These are phyloP conservation scores for Psix sp. DNA, from an alignment of 1,140 invertebrate genomes.

Conservation along the genomic window DNA sequence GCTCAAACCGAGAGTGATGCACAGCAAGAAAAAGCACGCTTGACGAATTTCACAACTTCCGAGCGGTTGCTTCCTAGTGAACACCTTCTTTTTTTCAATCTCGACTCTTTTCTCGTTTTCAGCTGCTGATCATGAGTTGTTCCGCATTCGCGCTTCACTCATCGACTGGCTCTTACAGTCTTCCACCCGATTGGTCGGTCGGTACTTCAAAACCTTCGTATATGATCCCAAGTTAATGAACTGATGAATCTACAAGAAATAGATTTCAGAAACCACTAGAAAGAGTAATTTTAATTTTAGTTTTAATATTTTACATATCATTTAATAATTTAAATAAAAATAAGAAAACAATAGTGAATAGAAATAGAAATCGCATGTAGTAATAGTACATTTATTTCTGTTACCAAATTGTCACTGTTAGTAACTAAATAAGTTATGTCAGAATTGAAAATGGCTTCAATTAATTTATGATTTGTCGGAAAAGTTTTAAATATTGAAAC, in stretches of 20 bases:
- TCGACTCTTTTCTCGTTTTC: conserved; percentile 32
- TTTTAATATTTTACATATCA: no score
- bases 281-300: not conserved
- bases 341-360: no score
- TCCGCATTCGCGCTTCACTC: conserved; percentile 33
- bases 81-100: conserved; percentile 21
- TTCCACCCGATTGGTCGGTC: conserved; percentile 23
- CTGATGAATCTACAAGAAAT: conserved; percentile 6
- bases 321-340: no score
- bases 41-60: conserved; percentile 59
- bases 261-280: not conserved
- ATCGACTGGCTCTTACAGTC: conserved; percentile 22
- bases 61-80: conserved; percentile 39
- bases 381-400: no score
- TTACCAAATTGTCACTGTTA: no score
- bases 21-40: conserved; percentile 42
- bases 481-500: no score
- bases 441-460: no score
- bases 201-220: conserved; percentile 7
- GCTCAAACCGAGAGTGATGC: conserved; percentile 37
- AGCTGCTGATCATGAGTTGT: conserved; percentile 25
- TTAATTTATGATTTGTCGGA: no score
- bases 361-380: no score
- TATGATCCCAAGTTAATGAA: conserved; percentile 13
- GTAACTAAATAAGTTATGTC: no score